Base-by-base conservation (phyloP, 2,888 invertebrate genomes). In the Ypsolopha sequella region DNA sequence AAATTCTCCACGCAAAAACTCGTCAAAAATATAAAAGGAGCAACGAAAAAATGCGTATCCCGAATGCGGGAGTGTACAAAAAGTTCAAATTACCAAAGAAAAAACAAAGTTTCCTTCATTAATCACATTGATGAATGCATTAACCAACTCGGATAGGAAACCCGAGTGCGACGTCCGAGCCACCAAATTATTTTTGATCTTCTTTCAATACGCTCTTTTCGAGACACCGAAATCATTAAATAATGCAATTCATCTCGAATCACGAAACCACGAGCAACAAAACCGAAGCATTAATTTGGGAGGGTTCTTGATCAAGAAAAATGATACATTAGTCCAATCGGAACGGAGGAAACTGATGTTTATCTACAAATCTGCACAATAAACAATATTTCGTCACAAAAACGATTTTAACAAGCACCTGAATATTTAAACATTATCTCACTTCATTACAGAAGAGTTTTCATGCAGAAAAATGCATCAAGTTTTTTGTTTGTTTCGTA, bases 61-160 rank as follows among this genome's bases (percentile, higher is more conserved):
- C 24, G 13, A 50, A 34, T 34, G 33, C n/a, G 6, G 24, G 68
- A 65, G 62, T 62, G 61, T 61, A 61, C 62, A 65, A 71, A 68
- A 71, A 64, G 63, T 56, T 66, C 60, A 67, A 67, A 70, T 71
- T 70, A 69, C 64, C 36, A 2, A 63, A 63, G 33, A 60, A 71
- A 69, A 60, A 67, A 71, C 63, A 33, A 39, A 51, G 33, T 52
- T 60, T 63, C 57, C 52, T 65, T 65, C 76, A 79, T 79, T 76
- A 79, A 78, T 78, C 79, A 78, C 74, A 76, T 76, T 79, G 78
- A 78, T 78, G 76, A 75, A 77, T 75, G 73, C 73, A 74, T 66
- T 43, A 51, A 53, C 36, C 33, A 50, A 44, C 10, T 14, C 36
- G 35, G 48, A 9, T 53, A 55, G 55, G 52, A 50, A 66, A 67